Base-by-base conservation (phyloP, 1,140 invertebrate species). In the Orussus abietinus region DNA sequence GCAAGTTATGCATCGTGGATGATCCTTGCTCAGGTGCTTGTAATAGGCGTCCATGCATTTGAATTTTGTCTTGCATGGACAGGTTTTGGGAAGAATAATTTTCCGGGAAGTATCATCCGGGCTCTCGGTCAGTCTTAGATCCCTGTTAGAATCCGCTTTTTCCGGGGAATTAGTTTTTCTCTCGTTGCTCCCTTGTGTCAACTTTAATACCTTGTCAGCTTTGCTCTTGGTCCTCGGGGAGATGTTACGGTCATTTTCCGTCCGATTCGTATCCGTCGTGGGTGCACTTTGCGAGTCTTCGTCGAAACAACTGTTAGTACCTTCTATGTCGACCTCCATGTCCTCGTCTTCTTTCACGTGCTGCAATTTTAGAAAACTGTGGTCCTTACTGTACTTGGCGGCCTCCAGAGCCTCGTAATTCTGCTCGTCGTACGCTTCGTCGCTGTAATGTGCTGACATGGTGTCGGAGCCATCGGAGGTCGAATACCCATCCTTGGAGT, bases 361-460 rank as follows among this genome's bases (percentile, higher is more conserved):
- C 28, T 55, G 11, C 11, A 67, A 47, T 4, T 55, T 66, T 14
- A 69, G 13, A 26, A 67, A 22, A 28, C 53, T 64, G 19, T 66
- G 62, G 7, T 53, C 18, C 36, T 56, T 55, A 21, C 57, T 63
- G 11, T 57, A 66, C 17, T 57, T 48, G 6, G 18, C 42, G 2
- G 13, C 5, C 7, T 35, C 14, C 6, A 34, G 45, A 41, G 4
- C 42, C 28, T 48, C 44, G 20, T n/a, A 35, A 38, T 14, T 9
- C 15, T 35, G 35, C 14, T 2, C 25, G 22, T n/a, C 18, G n/a
- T 37, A 11, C 11, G 9, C 15, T 3, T 2, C 6, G 14, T 30
- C 15, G 12, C 0, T 38, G 26, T 11, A 26, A 38, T 50, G 15
- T 17, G 43, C 28, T 22, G 38, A 34, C 18, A 19, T 33, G 14